Base-by-base conservation (phyloP, 2,797 vertebrate genomes). In the Cheirogaleus major region DNA sequence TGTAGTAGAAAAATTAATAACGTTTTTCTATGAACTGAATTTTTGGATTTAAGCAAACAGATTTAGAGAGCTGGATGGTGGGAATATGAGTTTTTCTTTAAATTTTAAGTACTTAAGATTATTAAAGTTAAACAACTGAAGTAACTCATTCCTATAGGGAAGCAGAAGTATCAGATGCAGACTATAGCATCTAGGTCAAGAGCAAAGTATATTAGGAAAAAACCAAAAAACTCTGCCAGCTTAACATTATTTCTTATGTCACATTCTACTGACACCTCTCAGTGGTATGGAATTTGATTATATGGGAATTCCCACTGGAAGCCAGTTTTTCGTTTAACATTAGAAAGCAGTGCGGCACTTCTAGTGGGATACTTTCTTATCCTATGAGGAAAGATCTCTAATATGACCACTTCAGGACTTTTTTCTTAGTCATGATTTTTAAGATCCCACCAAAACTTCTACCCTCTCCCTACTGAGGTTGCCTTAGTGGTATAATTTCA, bases 1-100 rank as follows among this genome's bases (percentile, higher is more conserved):
- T 98, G 73, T 97, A 95, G 41, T 86, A 93, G 45, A 87, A 55
- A 96, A 97, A 93, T 95, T 41, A 85, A 75, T 73, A 55, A 63
- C 50, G 0, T 80, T 85, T 89, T 95, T 55, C 50, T 43, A 7
- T 50, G 8, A 91, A 85, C 20, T 81, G 9, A 93, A 85, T 88
- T 73, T 92, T 92, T 23, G 2, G 23, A 25, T 32, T 78, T 23
- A 78, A 83, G 27, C 25, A 96, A 94, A 89, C 4, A 75, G 18
- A 52, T 86, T 57, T 72, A 84, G 12, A 89, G 15, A 81, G 7
- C 8, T 91, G 20, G 41, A 55, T 79, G 27, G 3, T 45, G 7
- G 32, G 10, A 63, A 57, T 61, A 15, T 96, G 15, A 45, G 25
- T 55, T 92, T 95, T 79, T 81, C 41, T 83, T 43, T 30, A 63